Percentiles rank a stretch among this genome's conserved stretches.
Evolutionary conservation across 53 echinoderm and acorn worm species (phyloP).

Genomic region (Pentamera pediparva): DNA sequence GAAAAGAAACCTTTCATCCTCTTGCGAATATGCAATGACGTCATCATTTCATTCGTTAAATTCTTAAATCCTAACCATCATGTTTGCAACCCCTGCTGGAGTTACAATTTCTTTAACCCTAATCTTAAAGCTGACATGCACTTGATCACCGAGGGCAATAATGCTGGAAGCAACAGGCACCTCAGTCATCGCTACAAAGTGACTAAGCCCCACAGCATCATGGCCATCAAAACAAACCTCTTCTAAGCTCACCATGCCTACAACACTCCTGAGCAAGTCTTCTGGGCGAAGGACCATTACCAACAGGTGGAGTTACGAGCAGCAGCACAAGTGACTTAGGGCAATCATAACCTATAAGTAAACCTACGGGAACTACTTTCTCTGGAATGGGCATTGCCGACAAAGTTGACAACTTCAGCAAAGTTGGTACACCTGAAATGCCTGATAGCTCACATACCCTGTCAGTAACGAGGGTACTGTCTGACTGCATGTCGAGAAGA

Average conservation of each 20-base stretch:
- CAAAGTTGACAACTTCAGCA: neutral
- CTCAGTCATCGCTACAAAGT: neutral
- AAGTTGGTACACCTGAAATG: neutral
- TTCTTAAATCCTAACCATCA: neutral
- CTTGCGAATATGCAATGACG: neutral
- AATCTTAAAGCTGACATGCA: neutral
- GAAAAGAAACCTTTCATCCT: neutral
- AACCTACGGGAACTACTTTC: neutral
- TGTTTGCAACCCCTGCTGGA: neutral
- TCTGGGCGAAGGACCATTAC: neutral
- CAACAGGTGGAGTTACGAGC: neutral
- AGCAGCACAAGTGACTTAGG: neutral
- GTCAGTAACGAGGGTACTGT: neutral
- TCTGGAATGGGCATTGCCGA: neutral
- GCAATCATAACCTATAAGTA: too few relatives aligned
- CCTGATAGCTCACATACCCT: neutral
- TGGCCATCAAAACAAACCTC: too few relatives aligned
- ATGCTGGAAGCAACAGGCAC: neutral
- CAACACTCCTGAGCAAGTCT: slow-evolving; percentile 13
- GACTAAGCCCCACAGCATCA: neutral
- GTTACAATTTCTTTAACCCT: too few relatives aligned
- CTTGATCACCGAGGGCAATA: too few relatives aligned
- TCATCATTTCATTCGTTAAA: neutral
- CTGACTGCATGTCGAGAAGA: slow-evolving; percentile 1
- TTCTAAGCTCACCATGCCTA: slow-evolving; percentile 15